A percentile compares a stretch with the other conserved stretches of the same genome.
phyloP scores from a whole-genome alignment of 2,113 vertebrate species.

The Toxotes jaculatrix region DNA sequence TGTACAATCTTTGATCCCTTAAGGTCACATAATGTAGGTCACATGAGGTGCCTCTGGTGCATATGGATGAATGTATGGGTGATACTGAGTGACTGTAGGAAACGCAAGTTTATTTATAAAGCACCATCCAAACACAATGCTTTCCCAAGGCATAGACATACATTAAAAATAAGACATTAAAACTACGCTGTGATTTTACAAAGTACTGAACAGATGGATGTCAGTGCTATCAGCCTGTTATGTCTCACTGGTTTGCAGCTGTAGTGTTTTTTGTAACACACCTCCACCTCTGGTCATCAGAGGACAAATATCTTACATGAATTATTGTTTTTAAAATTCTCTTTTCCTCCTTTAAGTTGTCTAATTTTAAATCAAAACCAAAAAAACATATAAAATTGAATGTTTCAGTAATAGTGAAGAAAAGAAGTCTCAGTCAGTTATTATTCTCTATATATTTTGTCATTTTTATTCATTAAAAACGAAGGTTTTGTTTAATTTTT shows the following conservation, averaged over 20 bases:
- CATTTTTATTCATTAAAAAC: background rate
- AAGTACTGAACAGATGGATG: no score
- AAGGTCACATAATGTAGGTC: background rate
- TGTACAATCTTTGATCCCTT: constrained; percentile 2
- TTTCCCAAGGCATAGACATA: no score
- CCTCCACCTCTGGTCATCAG: background rate
- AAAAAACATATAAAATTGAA: background rate
- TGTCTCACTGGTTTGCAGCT: background rate
- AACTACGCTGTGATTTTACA: no score
- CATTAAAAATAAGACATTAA: no score
- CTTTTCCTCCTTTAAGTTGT: background rate
- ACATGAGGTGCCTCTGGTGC: background rate
- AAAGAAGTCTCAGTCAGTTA: background rate
- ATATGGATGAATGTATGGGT: no score
- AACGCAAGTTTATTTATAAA: no score
- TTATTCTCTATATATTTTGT: no score
- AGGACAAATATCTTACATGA: constrained; percentile 5
- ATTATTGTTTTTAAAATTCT: background rate
- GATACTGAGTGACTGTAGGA: no score
- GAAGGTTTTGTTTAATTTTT: background rate
- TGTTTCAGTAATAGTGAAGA: background rate
- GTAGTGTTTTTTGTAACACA: background rate
- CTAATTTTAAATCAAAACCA: background rate
- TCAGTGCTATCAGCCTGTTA: background rate
- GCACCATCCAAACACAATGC: no score